Evolutionary conservation across 2,888 invertebrate genomes (phyloP), one percentile per base, ranked within the genome.

Genomic region (Apodemia mormo): DNA sequence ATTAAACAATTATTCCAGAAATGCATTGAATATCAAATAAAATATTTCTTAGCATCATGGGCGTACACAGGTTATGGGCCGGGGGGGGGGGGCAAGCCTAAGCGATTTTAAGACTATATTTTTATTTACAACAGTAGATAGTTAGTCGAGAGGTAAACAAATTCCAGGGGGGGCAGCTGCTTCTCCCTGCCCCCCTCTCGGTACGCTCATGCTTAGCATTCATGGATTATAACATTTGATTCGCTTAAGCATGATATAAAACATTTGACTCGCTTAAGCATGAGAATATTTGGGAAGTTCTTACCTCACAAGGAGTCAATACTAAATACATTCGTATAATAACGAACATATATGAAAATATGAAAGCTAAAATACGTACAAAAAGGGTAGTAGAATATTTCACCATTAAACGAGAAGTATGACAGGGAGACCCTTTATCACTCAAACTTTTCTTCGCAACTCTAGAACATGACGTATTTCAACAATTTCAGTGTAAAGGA

Each of bases 361-460:
- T 58, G 52, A 56, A 49, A 40, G 72, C 67, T 22, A 66, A 70
- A 49, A 64, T 72, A 54, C 22, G 22, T 12, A 66, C 43, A 61
- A 71, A 73, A 65, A 70, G 12, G 29, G 22, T 9, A 58, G 69
- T 68, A 49, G 58, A 65, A 56, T 56, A 29, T 29, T 56, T 56
- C 29, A 2, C 54, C 54, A 54, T 54, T 22, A 54, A 22, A 22
- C n/a, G 22, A 54, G 54, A 7, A 54, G 54, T 54, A 7, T 22
- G 54, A 37, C 72, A 72, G 30, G 70, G 72, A 12, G 56, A 66
- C 30, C 71, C 72, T 1, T 30, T 76, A 8, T 77, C 76, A n/a
- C 76, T 76, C 43, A 76, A 75, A 64, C 64, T 75, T 30, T 77
- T 75, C 54, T 64, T 70, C 22, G 74, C 74, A 49, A 68, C 72